phyloP scores from a whole-genome alignment of 2,113 vertebrate species.

The Phalacrocorax carbo region DNA sequence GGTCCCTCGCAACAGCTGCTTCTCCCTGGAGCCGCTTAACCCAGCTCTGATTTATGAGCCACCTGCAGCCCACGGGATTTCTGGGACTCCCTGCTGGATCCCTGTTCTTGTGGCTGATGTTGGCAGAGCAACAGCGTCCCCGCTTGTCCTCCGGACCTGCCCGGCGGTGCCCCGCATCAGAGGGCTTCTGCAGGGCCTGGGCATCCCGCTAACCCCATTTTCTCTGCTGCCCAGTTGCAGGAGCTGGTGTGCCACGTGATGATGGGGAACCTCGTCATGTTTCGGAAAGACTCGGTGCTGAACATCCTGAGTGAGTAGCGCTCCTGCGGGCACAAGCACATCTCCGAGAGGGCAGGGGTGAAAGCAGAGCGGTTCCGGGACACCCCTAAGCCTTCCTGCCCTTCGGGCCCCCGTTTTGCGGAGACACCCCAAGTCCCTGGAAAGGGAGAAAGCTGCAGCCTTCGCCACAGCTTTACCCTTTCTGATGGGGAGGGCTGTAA shows the following conservation, averaged over 20 bases:
- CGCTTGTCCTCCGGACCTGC: neutral
- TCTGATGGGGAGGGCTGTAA: too few species aligned
- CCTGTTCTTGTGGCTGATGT: neutral
- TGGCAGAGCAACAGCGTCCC: neutral
- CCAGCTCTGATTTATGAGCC: neutral
- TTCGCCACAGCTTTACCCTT: too few species aligned
- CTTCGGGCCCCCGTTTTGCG: too few species aligned
- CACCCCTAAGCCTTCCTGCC: neutral
- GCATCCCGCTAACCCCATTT: neutral
- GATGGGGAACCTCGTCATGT: slow-evolving; percentile 98
- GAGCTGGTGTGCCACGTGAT: slow-evolving; percentile 97
- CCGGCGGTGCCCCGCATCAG: fast-evolving
- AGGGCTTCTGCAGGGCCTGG: neutral
- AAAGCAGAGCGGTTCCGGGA: neutral
- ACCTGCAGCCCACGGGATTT: neutral
- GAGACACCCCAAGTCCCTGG: neutral
- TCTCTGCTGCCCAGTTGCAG: slow-evolving; percentile 80
- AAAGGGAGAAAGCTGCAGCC: neutral
- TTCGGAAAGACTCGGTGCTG: slow-evolving; percentile 94
- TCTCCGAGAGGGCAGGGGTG: fast-evolving
- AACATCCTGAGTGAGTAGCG: slow-evolving; percentile 91
- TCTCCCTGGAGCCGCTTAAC: neutral
- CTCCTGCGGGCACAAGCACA: fast-evolving
- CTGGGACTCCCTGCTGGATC: neutral
- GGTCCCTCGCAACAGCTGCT: neutral